Conservation (phyloP, 2,797 vertebrate species). For the Micropoecilia bifurca region DNA sequence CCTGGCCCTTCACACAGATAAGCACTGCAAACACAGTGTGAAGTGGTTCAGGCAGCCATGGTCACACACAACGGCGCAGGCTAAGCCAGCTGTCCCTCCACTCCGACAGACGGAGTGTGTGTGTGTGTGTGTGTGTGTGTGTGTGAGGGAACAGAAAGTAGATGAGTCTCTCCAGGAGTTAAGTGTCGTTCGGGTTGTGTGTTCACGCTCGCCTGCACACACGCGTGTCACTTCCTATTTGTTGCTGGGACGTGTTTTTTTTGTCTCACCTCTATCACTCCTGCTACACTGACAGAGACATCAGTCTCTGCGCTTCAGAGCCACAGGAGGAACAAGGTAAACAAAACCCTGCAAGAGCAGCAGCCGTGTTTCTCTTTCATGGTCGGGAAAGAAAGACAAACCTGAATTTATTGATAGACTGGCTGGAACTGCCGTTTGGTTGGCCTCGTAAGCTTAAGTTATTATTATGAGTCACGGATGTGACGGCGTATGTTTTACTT, state of each 20-base stretch:
- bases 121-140: neutral
- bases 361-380: slow-evolving; percentile 61
- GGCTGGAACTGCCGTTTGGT: neutral
- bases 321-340: slow-evolving; percentile 56
- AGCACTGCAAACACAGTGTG: slow-evolving; percentile 68
- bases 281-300: slow-evolving; percentile 51
- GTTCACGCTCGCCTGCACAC: slow-evolving; percentile 40
- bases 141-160: slow-evolving; percentile 4
- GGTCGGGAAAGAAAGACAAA: slow-evolving; percentile 36
- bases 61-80: slow-evolving; percentile 55
- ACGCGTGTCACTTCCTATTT: slow-evolving; percentile 61
- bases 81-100: slow-evolving; percentile 43
- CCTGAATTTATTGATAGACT: neutral
- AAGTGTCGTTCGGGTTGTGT: slow-evolving; percentile 2
- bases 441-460: neutral
- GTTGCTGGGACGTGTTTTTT: slow-evolving; percentile 45
- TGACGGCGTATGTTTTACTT: neutral
- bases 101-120: slow-evolving; percentile 40
- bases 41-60: slow-evolving; percentile 48
- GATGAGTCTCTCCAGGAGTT: slow-evolving; percentile 30
- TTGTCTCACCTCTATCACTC: slow-evolving; percentile 10
- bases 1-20: slow-evolving; percentile 66
- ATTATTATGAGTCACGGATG: neutral
- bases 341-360: slow-evolving; percentile 36
- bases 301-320: slow-evolving; percentile 29